Percentiles rank a stretch among this genome's conserved stretches.
Evolutionary conservation across 2,113 vertebrate genomes (phyloP).

Genomic region (Mobula hypostoma): DNA sequence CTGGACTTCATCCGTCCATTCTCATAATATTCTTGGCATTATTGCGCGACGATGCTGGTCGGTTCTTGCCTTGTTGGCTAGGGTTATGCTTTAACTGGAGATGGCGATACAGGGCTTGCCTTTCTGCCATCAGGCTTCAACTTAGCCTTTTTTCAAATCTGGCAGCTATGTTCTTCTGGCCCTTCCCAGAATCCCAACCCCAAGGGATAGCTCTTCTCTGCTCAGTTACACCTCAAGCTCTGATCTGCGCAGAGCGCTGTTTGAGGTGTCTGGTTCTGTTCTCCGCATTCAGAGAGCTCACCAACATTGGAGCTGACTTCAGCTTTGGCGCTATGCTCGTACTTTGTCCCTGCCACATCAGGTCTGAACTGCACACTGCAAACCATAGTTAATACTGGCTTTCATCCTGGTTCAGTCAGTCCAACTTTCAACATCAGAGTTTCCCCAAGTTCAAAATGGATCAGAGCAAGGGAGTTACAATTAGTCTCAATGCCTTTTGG

Average conservation of each 20-base stretch:
- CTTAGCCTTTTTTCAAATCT: neutral
- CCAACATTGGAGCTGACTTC: neutral
- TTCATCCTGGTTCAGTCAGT: neutral
- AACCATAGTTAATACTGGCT: neutral
- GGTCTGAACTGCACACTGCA: no score
- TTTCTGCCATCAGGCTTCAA: neutral
- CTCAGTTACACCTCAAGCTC: neutral
- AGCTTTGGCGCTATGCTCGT: neutral
- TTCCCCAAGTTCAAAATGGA: neutral
- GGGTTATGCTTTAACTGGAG: neutral
- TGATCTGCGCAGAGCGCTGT: neutral
- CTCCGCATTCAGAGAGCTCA: neutral
- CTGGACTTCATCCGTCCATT: neutral
- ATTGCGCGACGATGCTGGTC: neutral
- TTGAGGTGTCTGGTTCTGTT: neutral
- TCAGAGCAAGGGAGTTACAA: neutral
- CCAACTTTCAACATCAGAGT: neutral
- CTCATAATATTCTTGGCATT: neutral
- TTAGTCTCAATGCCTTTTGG: neutral
- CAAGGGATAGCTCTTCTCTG: neutral
- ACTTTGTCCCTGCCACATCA: neutral
- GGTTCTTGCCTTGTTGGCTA: neutral
- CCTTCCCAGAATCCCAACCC: neutral
- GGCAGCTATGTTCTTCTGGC: neutral
- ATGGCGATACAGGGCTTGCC: neutral